Percentiles rank a stretch among this genome's conserved stretches.
Conservation (phyloP, 2,113 vertebrate species). For the Anser brachyrhynchus region DNA sequence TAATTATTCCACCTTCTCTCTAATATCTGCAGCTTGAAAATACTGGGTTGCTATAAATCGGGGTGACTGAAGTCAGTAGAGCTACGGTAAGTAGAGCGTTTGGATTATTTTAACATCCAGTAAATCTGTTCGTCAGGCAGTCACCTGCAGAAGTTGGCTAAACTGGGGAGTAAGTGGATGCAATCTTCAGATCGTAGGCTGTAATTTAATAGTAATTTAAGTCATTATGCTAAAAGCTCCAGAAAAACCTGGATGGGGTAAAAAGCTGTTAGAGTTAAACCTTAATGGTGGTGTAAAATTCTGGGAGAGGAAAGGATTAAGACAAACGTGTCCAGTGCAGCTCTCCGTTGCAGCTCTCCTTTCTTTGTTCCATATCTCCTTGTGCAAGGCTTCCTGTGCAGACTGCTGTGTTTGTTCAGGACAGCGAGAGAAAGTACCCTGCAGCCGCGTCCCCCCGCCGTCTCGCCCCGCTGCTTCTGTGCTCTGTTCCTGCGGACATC, state of each 20-base stretch:
- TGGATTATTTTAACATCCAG: fast-evolving
- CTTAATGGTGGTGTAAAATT: not conserved
- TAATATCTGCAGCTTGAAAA: not conserved
- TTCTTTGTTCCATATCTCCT: not conserved
- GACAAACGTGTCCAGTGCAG: not conserved
- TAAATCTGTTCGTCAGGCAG: not conserved
- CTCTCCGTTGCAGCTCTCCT: not conserved
- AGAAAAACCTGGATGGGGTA: not conserved
- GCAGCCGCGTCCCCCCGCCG: not conserved
- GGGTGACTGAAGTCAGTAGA: not conserved
- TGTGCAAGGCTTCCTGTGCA: not conserved
- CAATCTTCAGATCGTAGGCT: not conserved
- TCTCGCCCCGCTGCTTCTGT: not conserved
- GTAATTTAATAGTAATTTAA: not conserved
- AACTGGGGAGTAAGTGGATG: not conserved
- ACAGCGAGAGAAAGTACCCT: fast-evolving
- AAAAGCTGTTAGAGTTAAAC: not conserved
- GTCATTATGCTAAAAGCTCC: not conserved
- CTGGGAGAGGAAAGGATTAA: not conserved
- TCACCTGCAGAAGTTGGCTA: not conserved
- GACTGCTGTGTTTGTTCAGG: not conserved
- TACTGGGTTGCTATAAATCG: not conserved
- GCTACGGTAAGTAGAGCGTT: not conserved
- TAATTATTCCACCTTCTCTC: constrained; percentile 55
- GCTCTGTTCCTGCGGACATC: not conserved